Conservation (phyloP, 2,113 vertebrate genomes). For the Phrynocephalus versicolor region DNA sequence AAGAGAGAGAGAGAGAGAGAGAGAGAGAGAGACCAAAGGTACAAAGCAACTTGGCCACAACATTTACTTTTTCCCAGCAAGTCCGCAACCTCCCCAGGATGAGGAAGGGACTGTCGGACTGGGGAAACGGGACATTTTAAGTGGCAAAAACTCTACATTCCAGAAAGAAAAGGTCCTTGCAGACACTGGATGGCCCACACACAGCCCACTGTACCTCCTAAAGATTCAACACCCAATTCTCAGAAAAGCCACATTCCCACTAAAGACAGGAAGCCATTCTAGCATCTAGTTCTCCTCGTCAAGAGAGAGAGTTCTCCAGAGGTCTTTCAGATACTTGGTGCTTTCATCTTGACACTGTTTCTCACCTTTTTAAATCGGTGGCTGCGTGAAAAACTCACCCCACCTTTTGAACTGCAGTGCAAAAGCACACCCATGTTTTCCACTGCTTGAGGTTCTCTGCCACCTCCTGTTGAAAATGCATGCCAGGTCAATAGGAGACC, state of each 20-base stretch:
- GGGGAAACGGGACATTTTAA: neutral
- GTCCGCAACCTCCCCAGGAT: neutral
- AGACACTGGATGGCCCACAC: neutral
- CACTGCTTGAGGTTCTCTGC: neutral
- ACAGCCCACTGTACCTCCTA: neutral
- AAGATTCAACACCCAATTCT: neutral
- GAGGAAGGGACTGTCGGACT: neutral
- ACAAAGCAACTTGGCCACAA: neutral
- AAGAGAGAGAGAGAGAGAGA: no score
- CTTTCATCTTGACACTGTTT: neutral
- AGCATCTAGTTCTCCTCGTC: neutral
- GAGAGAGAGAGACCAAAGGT: rapidly evolving
- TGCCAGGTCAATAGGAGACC: neutral
- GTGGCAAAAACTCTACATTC: neutral
- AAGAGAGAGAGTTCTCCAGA: neutral
- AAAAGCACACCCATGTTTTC: neutral
- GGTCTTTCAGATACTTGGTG: neutral
- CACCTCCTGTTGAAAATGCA: neutral
- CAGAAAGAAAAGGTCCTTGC: neutral
- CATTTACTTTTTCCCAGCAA: neutral
- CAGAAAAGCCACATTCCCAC: neutral
- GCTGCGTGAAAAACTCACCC: neutral
- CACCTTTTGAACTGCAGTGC: neutral
- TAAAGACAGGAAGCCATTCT: neutral
- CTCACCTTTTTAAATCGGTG: neutral